Evolutionary conservation across 2,888 invertebrate genomes (phyloP), one percentile per base, ranked within the genome.

Genomic region (Cephalotes varians): DNA sequence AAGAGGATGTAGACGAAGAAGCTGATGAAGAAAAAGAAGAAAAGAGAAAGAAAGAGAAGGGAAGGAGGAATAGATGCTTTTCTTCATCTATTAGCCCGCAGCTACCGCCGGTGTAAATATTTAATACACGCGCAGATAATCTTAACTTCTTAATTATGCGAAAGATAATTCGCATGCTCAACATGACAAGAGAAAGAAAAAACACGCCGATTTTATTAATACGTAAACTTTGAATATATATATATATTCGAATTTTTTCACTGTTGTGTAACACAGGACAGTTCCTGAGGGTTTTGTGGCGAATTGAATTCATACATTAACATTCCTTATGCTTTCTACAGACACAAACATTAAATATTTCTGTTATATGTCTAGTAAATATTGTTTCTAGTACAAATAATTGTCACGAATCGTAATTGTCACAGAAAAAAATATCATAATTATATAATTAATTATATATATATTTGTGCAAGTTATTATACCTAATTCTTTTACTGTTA

Each of bases 101-200:
- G 86, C 84, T 82, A 84, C 67, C 67, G 72, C 54, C 21, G 81
- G 82, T 83, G 83, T 86, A 85, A 87, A 88, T 87, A 89, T 85
- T 77, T 21, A 37, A 83, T 84, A 83, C 58, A 82, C 83, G 82
- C 85, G 84, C 83, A 86, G 90, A 90, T 87, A 88, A 90, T 88
- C 90, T 90, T 91, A 87, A 91, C 90, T 88, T 89, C 88, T 91
- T 89, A 88, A 90, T 90, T 89, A 1, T 62, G 84, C 85, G 31
- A 18, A 21, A 21, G 56, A 31, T 79, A 76, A 77, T 44, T 62
- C 65, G 56, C 79, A 18, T 10, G 15, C 4, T 69, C 34, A 51
- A 69, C 49, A 69, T 40, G 21, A 18, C 37, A 37, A 74, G 34
- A 54, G 18, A n/a, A 73, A 69, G n/a, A 47, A 58, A 40, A 56